Conservation (phyloP, 2,797 vertebrate genomes). For the Lindbergichthys nudifrons region DNA sequence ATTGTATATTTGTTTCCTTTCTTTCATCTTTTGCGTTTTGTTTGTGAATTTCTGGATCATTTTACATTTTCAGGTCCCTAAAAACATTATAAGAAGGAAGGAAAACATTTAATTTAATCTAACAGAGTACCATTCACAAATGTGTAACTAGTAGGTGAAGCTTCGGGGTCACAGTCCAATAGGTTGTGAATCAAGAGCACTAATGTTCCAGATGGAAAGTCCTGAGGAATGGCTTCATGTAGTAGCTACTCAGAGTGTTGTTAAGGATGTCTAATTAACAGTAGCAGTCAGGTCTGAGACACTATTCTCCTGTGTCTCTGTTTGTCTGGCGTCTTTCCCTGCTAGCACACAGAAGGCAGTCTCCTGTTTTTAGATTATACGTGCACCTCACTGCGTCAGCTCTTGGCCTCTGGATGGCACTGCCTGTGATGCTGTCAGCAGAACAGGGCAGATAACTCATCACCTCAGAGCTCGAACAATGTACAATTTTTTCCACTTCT, state of each 20-base stretch:
- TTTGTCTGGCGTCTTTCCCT: background rate
- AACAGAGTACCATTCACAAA: background rate
- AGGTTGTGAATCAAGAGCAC: background rate
- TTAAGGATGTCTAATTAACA: too few species aligned
- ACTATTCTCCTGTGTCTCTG: background rate
- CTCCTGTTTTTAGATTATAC: background rate
- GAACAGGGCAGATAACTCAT: background rate
- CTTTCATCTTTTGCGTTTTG: background rate
- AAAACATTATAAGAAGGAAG: background rate
- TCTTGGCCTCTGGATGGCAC: background rate
- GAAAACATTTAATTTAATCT: background rate
- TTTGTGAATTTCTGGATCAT: background rate
- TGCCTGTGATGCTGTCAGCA: background rate
- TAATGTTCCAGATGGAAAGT: background rate
- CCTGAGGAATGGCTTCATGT: too few species aligned
- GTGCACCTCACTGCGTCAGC: background rate
- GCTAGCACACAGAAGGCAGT: background rate
- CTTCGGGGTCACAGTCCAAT: background rate
- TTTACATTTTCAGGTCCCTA: background rate
- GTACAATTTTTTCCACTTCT: background rate
- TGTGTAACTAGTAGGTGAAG: background rate
- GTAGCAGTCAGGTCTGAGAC: too few species aligned
- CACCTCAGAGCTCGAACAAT: background rate
- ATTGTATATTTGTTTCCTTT: background rate
- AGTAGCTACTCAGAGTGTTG: too few species aligned